These are phyloP conservation scores for Cossypha polioptera DNA, from an alignment of 2,797 vertebrate species.

Conservation along the genomic window DNA sequence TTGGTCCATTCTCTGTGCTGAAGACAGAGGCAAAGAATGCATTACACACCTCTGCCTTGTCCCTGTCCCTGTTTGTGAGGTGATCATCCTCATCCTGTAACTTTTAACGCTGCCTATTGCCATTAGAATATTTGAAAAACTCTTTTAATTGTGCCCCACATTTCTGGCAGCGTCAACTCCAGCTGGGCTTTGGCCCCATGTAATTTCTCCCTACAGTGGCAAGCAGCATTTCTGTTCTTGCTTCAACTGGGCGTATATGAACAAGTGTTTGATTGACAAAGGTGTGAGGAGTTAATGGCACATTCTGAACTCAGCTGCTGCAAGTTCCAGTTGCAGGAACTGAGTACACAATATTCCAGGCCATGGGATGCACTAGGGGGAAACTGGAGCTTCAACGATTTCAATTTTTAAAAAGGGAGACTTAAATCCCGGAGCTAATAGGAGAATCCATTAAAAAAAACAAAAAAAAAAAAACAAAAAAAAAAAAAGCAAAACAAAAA, in stretches of 20 bases:
- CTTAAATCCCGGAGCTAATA: neutral
- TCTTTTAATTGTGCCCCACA: neutral
- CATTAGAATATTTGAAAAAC: neutral
- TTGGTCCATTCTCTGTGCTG: neutral
- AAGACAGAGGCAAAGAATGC: neutral
- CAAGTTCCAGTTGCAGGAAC: neutral
- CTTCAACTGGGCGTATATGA: neutral
- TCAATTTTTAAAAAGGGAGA: neutral
- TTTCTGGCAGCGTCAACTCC: neutral
- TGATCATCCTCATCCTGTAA: neutral
- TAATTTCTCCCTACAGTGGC: neutral
- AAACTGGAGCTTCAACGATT: neutral
- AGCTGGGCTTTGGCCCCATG: rapidly evolving
- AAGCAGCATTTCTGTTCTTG: neutral
- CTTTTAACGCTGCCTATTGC: rapidly evolving
- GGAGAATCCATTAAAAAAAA: neutral
- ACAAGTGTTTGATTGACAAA: neutral
- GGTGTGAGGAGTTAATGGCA: neutral
- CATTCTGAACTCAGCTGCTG: neutral
- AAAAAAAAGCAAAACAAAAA: no score
- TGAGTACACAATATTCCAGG: neutral
- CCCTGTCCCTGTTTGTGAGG: neutral
- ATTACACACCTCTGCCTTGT: neutral
- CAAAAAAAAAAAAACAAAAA: neutral
- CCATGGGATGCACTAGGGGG: no score